phyloP scores from a whole-genome alignment of 2,888 invertebrate genomes.

The Eupeodes latifasciatus region DNA sequence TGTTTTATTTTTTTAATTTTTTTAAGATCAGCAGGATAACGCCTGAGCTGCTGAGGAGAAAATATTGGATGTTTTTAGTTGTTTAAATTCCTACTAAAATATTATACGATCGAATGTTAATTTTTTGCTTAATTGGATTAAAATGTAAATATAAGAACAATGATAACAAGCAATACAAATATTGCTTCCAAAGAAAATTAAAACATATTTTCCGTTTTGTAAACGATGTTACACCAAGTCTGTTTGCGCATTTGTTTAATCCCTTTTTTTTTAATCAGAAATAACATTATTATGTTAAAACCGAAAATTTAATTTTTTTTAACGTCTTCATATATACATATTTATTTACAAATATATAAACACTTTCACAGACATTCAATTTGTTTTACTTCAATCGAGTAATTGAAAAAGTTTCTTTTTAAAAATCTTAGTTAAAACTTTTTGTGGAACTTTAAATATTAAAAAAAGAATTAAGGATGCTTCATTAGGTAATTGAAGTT shows the following conservation, averaged over 20 bases:
- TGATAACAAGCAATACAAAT: not conserved
- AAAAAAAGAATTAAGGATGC: no score
- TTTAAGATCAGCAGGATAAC: not conserved
- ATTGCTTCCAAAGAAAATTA: not conserved
- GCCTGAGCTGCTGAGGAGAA: conserved; percentile 3
- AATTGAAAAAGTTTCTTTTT: not conserved
- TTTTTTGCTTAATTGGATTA: conserved; percentile 19
- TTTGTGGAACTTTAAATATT: not conserved
- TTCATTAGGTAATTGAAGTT: no score
- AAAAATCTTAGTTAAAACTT: not conserved
- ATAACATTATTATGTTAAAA: conserved; percentile 45
- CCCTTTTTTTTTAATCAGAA: conserved; percentile 28
- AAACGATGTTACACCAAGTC: conserved; percentile 29
- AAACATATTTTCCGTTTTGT: not conserved
- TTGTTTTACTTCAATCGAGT: conserved; percentile 25
- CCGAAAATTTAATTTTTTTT: conserved; percentile 57
- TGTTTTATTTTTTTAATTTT: not conserved
- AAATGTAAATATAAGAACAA: conserved; percentile 26
- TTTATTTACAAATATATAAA: conserved; percentile 73
- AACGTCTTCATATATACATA: conserved; percentile 69
- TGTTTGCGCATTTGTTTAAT: conserved; percentile 40
- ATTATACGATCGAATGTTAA: conserved; percentile 16
- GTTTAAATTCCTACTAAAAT: not conserved
- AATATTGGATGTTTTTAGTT: conserved; percentile 1
- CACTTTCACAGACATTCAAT: conserved; percentile 50